These are phyloP conservation scores for Octopus sinensis DNA, from an alignment of 1,140 invertebrate species.

Conservation along the genomic window DNA sequence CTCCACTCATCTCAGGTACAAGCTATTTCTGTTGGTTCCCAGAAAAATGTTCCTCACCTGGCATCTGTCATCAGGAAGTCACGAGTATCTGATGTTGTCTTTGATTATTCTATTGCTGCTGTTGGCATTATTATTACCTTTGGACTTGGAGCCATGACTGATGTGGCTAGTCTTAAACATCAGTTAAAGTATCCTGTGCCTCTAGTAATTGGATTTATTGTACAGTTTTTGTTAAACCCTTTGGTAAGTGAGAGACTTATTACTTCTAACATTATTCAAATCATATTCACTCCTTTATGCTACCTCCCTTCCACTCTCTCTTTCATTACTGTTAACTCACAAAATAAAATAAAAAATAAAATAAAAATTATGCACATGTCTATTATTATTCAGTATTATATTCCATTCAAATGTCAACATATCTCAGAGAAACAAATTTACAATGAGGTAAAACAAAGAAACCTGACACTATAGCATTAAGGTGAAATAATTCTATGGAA, in stretches of 20 bases:
- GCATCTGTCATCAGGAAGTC: conserved; percentile 36
- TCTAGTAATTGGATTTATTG: conserved; percentile 46
- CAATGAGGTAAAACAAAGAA: too few relatives aligned
- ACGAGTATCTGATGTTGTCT: conserved; percentile 48
- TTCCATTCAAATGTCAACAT: too few relatives aligned
- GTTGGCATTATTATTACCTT: conserved; percentile 53
- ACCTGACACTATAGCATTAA: too few relatives aligned
- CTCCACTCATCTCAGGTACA: conserved; percentile 11
- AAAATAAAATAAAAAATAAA: too few relatives aligned
- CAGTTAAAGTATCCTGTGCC: conserved; percentile 49
- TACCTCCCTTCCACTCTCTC: too few relatives aligned
- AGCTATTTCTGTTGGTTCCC: conserved; percentile 4
- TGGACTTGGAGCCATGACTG: conserved; percentile 51
- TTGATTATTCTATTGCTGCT: conserved; percentile 47
- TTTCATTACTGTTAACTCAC: too few relatives aligned
- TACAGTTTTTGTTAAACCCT: conserved; percentile 53
- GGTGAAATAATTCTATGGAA: too few relatives aligned
- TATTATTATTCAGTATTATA: too few relatives aligned
- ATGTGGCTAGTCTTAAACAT: conserved; percentile 45
- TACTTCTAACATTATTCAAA: too few relatives aligned
- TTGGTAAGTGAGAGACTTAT: conserved; percentile 41
- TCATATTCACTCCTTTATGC: too few relatives aligned
- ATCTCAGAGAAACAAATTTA: too few relatives aligned
- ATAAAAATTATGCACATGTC: too few relatives aligned
- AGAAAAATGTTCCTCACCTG: conserved; percentile 35